These are phyloP conservation scores for Sorex maritimensis DNA, from an alignment of 2,797 vertebrate genomes.

Conservation along the genomic window DNA sequence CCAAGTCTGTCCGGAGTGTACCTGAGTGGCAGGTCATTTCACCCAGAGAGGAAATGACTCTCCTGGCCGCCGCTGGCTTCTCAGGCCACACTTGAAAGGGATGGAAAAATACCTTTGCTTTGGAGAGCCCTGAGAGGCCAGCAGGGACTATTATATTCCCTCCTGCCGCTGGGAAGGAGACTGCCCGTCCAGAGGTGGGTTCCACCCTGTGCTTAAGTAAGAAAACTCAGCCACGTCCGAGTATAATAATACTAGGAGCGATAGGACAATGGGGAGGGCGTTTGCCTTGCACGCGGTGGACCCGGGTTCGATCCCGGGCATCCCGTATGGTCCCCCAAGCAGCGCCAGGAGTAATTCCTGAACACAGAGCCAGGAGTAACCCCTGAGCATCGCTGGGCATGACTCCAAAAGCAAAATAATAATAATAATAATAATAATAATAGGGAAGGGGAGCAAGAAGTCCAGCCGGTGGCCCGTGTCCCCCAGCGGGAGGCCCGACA, in stretches of 20 bases:
- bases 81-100: conserved; percentile 43
- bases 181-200: conserved; percentile 66
- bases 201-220: conserved; percentile 75
- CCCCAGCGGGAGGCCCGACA: conserved; percentile 20
- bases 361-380: too few relatives aligned
- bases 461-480: neutral
- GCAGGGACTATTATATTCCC: conserved; percentile 75
- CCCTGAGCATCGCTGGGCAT: too few relatives aligned
- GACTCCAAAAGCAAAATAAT: conserved; percentile 56
- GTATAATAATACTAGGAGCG: conserved; percentile 56
- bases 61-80: neutral
- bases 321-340: too few relatives aligned
- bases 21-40: neutral
- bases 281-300: too few relatives aligned
- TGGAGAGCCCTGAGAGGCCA: conserved; percentile 62
- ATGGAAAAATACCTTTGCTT: conserved; percentile 77
- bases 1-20: conserved; percentile 57
- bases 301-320: too few relatives aligned
- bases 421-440: too few relatives aligned
- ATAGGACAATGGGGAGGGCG: neutral
- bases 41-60: neutral
- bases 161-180: conserved; percentile 70
- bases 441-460: too few relatives aligned
- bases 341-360: too few relatives aligned
- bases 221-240: conserved; percentile 64